These are phyloP conservation scores for Balaenoptera acutorostrata DNA, from an alignment of 2,113 vertebrate species.

Conservation along the genomic window DNA sequence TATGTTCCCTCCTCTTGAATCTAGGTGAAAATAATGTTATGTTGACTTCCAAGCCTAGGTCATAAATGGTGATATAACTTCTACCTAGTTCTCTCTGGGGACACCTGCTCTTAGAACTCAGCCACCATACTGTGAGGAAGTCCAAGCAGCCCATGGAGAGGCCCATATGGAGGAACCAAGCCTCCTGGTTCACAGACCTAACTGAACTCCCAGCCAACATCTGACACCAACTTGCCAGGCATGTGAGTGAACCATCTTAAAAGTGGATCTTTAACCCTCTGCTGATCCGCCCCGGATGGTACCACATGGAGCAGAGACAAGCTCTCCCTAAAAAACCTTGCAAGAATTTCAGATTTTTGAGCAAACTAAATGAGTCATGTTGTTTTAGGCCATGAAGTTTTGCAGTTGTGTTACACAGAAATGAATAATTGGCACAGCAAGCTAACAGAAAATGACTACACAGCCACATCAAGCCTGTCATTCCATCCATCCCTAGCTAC, in stretches of 20 bases:
- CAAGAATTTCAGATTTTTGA: not conserved
- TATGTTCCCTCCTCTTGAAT: not conserved
- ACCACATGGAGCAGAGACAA: not conserved
- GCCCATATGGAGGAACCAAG: not conserved
- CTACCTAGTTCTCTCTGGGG: not conserved
- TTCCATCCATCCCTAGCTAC: not conserved
- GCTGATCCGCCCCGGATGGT: not conserved
- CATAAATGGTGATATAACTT: not conserved
- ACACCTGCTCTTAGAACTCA: not conserved
- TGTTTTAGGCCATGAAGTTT: not conserved
- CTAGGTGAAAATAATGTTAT: not conserved
- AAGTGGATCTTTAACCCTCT: not conserved
- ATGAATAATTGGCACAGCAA: not conserved
- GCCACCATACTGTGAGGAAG: not conserved
- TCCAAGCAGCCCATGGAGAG: not conserved
- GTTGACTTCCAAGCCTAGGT: not conserved
- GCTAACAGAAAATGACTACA: not conserved
- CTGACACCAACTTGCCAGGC: not conserved
- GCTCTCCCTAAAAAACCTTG: not conserved
- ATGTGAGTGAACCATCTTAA: not conserved
- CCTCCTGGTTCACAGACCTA: not conserved
- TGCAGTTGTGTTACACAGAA: not conserved
- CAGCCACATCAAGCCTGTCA: not conserved
- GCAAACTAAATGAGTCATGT: not conserved
- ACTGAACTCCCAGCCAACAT: not conserved